Percentiles rank a stretch among this genome's conserved stretches.
Evolutionary conservation across 2,797 vertebrate genomes (phyloP).

Genomic region (Danio tinwini): DNA sequence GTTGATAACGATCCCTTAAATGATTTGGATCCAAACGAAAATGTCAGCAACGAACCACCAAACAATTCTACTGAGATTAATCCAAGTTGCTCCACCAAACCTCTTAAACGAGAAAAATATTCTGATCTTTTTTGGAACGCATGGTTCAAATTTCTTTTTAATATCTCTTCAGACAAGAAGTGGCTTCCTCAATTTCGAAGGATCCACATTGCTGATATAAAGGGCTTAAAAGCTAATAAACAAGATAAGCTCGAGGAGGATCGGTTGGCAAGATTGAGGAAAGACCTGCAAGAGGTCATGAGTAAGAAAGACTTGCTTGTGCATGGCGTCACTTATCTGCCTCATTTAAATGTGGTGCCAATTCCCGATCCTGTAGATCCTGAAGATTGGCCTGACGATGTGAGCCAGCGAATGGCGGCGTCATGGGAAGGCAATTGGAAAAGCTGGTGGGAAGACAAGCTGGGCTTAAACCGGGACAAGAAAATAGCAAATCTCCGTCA

Average conservation of each 20-base stretch:
- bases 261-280: constrained; percentile 45
- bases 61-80: not conserved
- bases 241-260: constrained; percentile 17
- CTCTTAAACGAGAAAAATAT: not conserved
- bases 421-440: constrained; percentile 79
- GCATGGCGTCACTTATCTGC: constrained; percentile 45
- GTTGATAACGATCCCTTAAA: not conserved
- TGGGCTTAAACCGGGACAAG: constrained; percentile 58
- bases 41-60: not conserved
- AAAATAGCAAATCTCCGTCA: constrained; percentile 70
- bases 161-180: not conserved
- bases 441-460: constrained; percentile 82
- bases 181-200: not conserved
- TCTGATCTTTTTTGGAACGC: constrained; percentile 67
- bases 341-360: not conserved
- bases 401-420: constrained; percentile 77
- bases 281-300: constrained; percentile 69
- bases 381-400: constrained; percentile 52
- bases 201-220: not conserved
- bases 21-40: not conserved
- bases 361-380: constrained; percentile 54
- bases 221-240: not conserved
- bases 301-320: constrained; percentile 60
- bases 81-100: not conserved
- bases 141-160: constrained; percentile 68